Conservation (phyloP, 2,113 vertebrate genomes). For the Hassar affinis region DNA sequence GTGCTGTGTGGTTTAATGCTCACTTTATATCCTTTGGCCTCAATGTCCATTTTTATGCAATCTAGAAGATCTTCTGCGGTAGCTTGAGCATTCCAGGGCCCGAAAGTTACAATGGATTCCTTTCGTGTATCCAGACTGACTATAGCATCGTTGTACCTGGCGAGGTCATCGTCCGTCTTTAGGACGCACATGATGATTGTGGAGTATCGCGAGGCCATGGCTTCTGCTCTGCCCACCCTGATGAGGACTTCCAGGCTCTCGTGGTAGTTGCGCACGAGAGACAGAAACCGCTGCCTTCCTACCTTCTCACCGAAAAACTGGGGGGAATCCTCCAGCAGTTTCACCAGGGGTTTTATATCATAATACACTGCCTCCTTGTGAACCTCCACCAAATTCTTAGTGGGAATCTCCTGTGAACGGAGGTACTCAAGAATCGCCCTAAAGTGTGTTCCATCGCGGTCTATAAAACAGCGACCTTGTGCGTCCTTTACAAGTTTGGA, state of each 20-base stretch:
- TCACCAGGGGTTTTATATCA: slow-evolving; percentile 79
- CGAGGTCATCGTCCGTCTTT: slow-evolving; percentile 73
- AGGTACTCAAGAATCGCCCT: slow-evolving; percentile 84
- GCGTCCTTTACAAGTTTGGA: slow-evolving; percentile 68
- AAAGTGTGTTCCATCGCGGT: slow-evolving; percentile 83
- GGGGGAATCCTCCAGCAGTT: slow-evolving; percentile 82
- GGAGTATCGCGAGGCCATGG: slow-evolving; percentile 77
- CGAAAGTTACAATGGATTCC: slow-evolving; percentile 86
- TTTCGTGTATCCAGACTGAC: slow-evolving; percentile 74
- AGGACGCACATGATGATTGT: slow-evolving; percentile 78
- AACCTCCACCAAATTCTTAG: slow-evolving; percentile 75
- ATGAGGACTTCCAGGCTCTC: slow-evolving; percentile 93
- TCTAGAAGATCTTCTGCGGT: slow-evolving; percentile 77
- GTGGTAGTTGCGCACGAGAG: slow-evolving; percentile 81
- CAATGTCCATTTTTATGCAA: slow-evolving; percentile 83
- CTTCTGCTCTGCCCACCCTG: slow-evolving; percentile 84
- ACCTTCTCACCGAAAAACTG: slow-evolving; percentile 86
- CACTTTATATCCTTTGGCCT: slow-evolving; percentile 79
- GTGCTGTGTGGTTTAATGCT: slow-evolving; percentile 57
- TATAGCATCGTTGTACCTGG: slow-evolving; percentile 70
- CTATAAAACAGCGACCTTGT: slow-evolving; percentile 83
- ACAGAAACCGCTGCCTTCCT: slow-evolving; percentile 85
- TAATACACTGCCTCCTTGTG: slow-evolving; percentile 85
- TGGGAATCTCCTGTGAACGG: slow-evolving; percentile 77
- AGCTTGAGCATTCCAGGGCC: slow-evolving; percentile 81